Conservation (phyloP, 1,140 invertebrate genomes). For the Sycobia sp. region DNA sequence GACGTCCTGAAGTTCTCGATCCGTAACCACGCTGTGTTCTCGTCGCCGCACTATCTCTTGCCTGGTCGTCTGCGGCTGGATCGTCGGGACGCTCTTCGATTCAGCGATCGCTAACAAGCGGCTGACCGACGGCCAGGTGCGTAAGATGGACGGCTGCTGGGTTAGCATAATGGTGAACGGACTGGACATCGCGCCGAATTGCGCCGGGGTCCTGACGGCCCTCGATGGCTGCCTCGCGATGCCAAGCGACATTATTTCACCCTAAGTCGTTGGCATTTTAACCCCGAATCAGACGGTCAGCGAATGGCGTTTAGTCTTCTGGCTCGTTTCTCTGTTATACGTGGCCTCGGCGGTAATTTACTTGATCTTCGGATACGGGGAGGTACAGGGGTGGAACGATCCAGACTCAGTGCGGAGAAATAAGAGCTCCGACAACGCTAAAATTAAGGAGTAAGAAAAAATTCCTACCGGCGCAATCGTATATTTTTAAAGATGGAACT, state of each 20-base stretch:
- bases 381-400: slow-evolving; percentile 75
- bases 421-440: too few relatives aligned
- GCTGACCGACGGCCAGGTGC: slow-evolving; percentile 71
- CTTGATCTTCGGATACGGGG: slow-evolving; percentile 71
- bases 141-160: slow-evolving; percentile 79
- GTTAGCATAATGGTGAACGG: slow-evolving; percentile 80
- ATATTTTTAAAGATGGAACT: too few relatives aligned
- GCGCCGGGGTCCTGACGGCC: slow-evolving; percentile 82
- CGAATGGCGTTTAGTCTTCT: slow-evolving; percentile 84
- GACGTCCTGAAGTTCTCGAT: too few relatives aligned
- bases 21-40: too few relatives aligned
- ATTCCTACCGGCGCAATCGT: too few relatives aligned
- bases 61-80: slow-evolving; percentile 84
- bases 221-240: slow-evolving; percentile 84
- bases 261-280: slow-evolving; percentile 78
- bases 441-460: too few relatives aligned
- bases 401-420: too few relatives aligned
- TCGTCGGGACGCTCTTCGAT: slow-evolving; percentile 70
- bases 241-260: slow-evolving; percentile 78
- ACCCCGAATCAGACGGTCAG: slow-evolving; percentile 72
- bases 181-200: slow-evolving; percentile 81
- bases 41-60: slow-evolving; percentile 81
- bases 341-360: slow-evolving; percentile 75
- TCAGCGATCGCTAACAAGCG: slow-evolving; percentile 71
- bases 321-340: slow-evolving; percentile 77